Evolutionary conservation across 2,113 vertebrate species (phyloP).

Genomic region (Abramis brama): DNA sequence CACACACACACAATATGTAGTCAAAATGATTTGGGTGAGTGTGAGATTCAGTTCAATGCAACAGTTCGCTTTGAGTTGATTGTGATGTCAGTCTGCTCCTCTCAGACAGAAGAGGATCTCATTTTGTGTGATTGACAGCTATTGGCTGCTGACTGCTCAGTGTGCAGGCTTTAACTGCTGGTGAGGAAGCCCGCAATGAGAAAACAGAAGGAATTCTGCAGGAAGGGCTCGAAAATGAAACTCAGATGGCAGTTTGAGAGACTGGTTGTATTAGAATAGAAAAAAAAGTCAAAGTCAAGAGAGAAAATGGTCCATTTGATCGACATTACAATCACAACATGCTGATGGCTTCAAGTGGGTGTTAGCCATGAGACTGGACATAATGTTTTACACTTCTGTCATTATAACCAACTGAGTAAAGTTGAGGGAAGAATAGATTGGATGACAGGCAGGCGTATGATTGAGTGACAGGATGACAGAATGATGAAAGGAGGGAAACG

Average conservation of each 20-base stretch:
- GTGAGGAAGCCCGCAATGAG: constrained; percentile 17
- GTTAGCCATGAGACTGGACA: constrained; percentile 19
- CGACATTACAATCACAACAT: constrained; percentile 27
- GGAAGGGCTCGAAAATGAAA: constrained; percentile 45
- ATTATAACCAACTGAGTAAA: constrained; percentile 31
- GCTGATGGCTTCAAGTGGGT: constrained; percentile 16
- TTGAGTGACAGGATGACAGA: constrained; percentile 13
- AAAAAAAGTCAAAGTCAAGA: constrained; percentile 12
- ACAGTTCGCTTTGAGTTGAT: constrained; percentile 20
- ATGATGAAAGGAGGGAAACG: constrained; percentile 20
- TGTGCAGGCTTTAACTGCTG: constrained; percentile 34
- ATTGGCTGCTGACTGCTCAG: constrained; percentile 47
- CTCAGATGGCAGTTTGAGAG: constrained; percentile 26
- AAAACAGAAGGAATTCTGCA: constrained; percentile 36
- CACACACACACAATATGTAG: neutral
- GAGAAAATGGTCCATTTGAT: constrained; percentile 26
- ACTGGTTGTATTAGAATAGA: neutral
- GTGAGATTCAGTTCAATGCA: constrained; percentile 38
- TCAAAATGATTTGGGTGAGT: neutral
- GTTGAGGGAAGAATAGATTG: neutral
- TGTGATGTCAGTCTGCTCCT: constrained; percentile 34
- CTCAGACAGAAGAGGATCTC: constrained; percentile 40
- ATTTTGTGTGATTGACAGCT: constrained; percentile 52
- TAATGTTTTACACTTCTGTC: constrained; percentile 21
- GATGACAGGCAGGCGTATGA: constrained; percentile 3